A percentile compares a stretch with the other conserved stretches of the same genome.
Evolutionary conservation across 2,797 vertebrate genomes (phyloP).

Genomic region (Pterois miles): DNA sequence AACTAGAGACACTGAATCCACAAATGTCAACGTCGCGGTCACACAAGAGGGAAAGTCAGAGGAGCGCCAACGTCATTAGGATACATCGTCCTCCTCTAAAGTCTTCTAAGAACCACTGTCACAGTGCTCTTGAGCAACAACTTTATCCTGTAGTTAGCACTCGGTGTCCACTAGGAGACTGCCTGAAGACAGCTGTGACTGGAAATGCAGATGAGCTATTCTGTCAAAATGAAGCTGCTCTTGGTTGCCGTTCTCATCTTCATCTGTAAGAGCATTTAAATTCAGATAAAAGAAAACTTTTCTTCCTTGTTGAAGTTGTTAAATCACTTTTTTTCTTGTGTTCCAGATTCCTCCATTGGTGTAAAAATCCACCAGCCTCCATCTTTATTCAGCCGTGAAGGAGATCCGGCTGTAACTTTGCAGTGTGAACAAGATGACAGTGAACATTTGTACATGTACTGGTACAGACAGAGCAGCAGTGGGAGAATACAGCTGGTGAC

Average conservation of each 20-base stretch:
- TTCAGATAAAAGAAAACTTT: neutral
- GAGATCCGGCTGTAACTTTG: neutral
- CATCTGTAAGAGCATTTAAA: constrained; percentile 32
- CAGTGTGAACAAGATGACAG: constrained; percentile 58
- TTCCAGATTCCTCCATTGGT: constrained; percentile 25
- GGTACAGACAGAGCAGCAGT: constrained; percentile 61
- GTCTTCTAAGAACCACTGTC: too few relatives aligned
- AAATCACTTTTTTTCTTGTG: neutral
- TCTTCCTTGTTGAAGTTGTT: neutral
- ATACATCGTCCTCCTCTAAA: too few relatives aligned
- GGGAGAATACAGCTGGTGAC: constrained; percentile 41
- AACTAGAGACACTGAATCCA: too few relatives aligned
- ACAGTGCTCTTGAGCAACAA: neutral
- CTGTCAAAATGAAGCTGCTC: neutral
- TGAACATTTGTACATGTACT: constrained; percentile 56
- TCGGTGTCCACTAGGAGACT: neutral
- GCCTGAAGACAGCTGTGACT: neutral
- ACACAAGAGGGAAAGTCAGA: too few relatives aligned
- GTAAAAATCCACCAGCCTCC: constrained; percentile 47
- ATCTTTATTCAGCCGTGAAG: neutral
- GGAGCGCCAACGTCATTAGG: too few relatives aligned
- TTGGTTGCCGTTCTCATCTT: constrained; percentile 6
- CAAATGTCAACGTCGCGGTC: too few relatives aligned
- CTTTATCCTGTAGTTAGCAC: neutral
- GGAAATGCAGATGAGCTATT: too few relatives aligned